Evolutionary conservation across 2,888 invertebrate genomes (phyloP), one percentile per base, ranked within the genome.

Genomic region (Siphonodentalium dalli): DNA sequence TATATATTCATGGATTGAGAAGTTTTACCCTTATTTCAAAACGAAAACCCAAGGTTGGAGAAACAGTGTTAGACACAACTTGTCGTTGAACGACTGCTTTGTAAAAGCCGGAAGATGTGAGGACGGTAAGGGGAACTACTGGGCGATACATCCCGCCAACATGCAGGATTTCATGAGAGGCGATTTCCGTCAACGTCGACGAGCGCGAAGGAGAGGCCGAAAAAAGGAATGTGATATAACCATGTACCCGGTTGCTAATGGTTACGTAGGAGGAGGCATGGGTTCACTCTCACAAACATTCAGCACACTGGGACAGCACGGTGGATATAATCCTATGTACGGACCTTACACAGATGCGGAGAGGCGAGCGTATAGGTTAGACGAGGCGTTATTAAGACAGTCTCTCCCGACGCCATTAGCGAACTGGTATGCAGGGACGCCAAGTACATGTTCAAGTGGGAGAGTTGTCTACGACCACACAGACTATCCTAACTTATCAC

Each of bases 51-150:
- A 75, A 33, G 77, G 76, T 3, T 79, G 79, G 79, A 61, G 79
- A 37, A 80, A 80, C 60, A 77, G 76, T 48, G 76, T 80, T 1
- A 65, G 79, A 1, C 79, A 80, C 65, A 80, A 80, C 53, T 62
- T 80, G 26, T 76, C 76, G 24, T 63, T 80, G 29, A 80, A 80
- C 49, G 79, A 80, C 55, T 80, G 79, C 53, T 75, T 77, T 59
- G 71, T 76, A 33, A 75, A 77, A 50, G 73, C 74, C 1, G 77
- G 76, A 1, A 53, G 75, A 9, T 72, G 74, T 44, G 77, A 77
- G 46, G 74, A 74, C 40, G 77, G 77, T 15, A 77, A 77, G 52
- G 77, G 78, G 0, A 74, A 77, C 62, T 77, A 77, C 58, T 78
- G 78, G 78, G 74, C 73, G 21, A 75, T 78, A 38, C 78, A 78